Conservation (phyloP, 1,140 invertebrate genomes). For the Bombus turneri region DNA sequence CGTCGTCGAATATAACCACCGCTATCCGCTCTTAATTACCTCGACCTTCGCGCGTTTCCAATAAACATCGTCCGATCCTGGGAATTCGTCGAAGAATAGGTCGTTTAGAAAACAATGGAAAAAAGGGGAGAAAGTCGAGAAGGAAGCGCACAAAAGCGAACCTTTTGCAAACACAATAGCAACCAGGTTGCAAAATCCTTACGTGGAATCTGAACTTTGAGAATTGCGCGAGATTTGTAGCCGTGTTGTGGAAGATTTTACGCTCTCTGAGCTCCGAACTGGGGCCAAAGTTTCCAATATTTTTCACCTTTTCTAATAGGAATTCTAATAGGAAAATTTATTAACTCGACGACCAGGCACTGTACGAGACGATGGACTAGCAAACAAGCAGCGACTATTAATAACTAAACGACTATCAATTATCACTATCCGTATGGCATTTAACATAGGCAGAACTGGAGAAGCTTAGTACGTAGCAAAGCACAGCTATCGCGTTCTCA, state of each 20-base stretch:
- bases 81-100: background rate
- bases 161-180: conserved; percentile 2
- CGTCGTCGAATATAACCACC: background rate
- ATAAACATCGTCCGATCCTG: conserved; percentile 11
- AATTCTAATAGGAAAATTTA: too few relatives aligned
- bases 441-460: background rate
- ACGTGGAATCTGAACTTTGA: background rate
- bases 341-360: too few relatives aligned
- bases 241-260: conserved; percentile 5
- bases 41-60: conserved; percentile 5
- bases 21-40: background rate
- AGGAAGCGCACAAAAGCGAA: background rate
- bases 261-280: background rate
- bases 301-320: background rate
- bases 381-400: conserved; percentile 31
- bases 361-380: background rate
- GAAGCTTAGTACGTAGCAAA: background rate
- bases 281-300: background rate
- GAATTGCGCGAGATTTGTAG: background rate
- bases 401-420: conserved; percentile 41
- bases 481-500: background rate
- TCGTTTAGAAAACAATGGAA: background rate
- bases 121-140: conserved; percentile 10
- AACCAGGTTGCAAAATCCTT: conserved; percentile 5
- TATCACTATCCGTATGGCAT: conserved; percentile 18